Conservation (phyloP, 2,888 invertebrate species). For the Apotomis capreana region DNA sequence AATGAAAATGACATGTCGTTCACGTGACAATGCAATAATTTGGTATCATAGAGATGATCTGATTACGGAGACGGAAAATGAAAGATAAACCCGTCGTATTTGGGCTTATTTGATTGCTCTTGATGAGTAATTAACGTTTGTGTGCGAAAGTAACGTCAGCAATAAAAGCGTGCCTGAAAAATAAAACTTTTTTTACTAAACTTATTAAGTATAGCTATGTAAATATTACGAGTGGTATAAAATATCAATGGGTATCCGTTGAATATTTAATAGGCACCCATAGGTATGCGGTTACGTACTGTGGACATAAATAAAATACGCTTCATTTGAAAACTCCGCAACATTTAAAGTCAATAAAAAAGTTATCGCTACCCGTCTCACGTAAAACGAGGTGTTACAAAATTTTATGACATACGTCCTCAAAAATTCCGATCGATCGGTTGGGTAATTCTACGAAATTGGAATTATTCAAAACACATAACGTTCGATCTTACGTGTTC, state of each 20-base stretch:
- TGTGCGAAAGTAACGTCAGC: too few relatives aligned
- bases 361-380: conserved; percentile 16
- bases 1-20: too few relatives aligned
- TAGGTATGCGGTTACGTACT: neutral
- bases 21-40: too few relatives aligned
- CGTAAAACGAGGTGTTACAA: conserved; percentile 34
- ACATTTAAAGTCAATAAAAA: conserved; percentile 3
- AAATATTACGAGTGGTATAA: neutral
- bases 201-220: too few relatives aligned
- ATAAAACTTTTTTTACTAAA: too few relatives aligned
- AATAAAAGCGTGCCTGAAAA: too few relatives aligned
- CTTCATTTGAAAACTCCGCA: neutral
- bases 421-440: conserved; percentile 32
- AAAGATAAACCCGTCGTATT: too few relatives aligned
- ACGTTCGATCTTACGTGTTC: conserved; percentile 49
- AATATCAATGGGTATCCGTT: neutral
- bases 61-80: too few relatives aligned
- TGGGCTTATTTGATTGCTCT: too few relatives aligned
- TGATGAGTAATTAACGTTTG: too few relatives aligned
- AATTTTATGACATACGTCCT: conserved; percentile 33
- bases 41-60: too few relatives aligned
- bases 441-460: conserved; percentile 39
- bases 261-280: neutral
- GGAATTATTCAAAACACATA: conserved; percentile 44
- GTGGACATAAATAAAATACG: neutral